phyloP scores from a whole-genome alignment of 2,797 vertebrate genomes.

The Malacoctenus gilli region DNA sequence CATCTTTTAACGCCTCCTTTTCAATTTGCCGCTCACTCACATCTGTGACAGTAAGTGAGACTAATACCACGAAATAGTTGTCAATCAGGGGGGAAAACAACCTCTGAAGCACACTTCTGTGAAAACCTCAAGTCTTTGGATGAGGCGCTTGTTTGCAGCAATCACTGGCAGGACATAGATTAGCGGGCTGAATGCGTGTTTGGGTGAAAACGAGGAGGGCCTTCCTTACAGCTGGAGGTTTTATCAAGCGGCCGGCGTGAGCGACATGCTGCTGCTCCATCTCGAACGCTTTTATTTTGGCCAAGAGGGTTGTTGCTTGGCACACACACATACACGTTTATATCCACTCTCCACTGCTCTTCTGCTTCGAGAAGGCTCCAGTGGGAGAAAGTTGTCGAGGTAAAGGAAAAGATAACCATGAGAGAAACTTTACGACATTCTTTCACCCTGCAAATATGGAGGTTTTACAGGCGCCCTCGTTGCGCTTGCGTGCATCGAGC shows the following conservation, averaged over 20 bases:
- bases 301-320: conserved; percentile 32
- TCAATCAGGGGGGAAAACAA: conserved; percentile 34
- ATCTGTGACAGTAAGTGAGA: conserved; percentile 6
- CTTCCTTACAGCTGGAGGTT: conserved; percentile 10
- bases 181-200: background rate
- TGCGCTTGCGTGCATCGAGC: conserved; percentile 11
- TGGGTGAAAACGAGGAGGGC: background rate
- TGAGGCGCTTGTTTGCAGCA: background rate
- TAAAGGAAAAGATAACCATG: conserved; percentile 36
- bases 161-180: background rate
- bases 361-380: conserved; percentile 34
- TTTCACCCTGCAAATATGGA: conserved; percentile 32
- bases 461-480: conserved; percentile 18
- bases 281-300: conserved; percentile 40
- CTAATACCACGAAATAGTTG: conserved; percentile 9
- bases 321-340: conserved; percentile 24
- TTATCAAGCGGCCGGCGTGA: conserved; percentile 15
- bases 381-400: conserved; percentile 53
- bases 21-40: background rate
- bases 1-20: conserved; percentile 11
- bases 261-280: conserved; percentile 41
- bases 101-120: background rate
- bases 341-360: conserved; percentile 27
- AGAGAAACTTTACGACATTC: conserved; percentile 34
- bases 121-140: background rate